Evolutionary conservation across 2,888 invertebrate species (phyloP).

Genomic region (Chirona hameri): DNA sequence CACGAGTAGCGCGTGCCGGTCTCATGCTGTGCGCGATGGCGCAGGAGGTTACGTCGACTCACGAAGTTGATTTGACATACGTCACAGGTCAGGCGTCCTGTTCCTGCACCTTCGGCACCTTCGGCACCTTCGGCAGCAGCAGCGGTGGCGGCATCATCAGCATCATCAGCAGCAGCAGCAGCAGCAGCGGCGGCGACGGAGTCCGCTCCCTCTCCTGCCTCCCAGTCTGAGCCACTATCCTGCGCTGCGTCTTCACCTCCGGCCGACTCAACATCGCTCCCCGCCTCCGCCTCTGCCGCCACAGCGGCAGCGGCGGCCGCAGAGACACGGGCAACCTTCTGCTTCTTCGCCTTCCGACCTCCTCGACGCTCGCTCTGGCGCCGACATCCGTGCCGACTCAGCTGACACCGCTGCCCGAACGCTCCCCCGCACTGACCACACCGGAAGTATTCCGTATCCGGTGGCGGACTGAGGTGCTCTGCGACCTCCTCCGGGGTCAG

Average conservation of each 20-base stretch:
- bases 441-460: background rate
- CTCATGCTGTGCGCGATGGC: background rate
- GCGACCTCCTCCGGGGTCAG: background rate
- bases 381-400: background rate
- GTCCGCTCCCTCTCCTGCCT: conserved; percentile 39
- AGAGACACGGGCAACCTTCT: background rate
- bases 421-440: background rate
- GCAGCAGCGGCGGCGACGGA: conserved; percentile 49
- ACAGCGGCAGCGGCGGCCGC: background rate
- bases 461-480: background rate
- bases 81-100: conserved; percentile 41
- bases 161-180: background rate
- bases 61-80: background rate
- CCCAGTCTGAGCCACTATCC: background rate
- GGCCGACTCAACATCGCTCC: background rate
- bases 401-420: background rate
- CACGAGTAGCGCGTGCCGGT: background rate
- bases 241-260: no score
- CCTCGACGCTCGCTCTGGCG: background rate
- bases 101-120: background rate
- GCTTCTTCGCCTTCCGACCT: background rate
- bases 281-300: background rate
- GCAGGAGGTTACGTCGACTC: background rate
- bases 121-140: background rate
- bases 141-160: conserved; percentile 51